Evolutionary conservation across 2,113 vertebrate genomes (phyloP).

Genomic region (Hippocampus mohnikei): DNA sequence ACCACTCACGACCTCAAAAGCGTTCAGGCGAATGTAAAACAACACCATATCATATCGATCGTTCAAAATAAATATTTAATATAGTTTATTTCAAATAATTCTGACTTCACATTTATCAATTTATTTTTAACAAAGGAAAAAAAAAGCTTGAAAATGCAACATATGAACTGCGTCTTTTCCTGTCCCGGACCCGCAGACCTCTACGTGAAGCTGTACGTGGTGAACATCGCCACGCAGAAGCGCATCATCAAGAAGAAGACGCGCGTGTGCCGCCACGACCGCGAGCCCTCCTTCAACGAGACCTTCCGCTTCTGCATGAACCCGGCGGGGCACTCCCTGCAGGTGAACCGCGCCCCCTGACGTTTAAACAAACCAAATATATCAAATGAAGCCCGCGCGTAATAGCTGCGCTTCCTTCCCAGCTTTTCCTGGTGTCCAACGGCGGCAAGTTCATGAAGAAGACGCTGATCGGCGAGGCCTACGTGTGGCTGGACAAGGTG

Average conservation of each 20-base stretch:
- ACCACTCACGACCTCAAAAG: too few species aligned
- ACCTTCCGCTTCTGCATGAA: constrained; percentile 95
- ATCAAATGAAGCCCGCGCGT: too few species aligned
- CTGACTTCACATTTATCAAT: too few species aligned
- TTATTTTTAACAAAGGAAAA: neutral
- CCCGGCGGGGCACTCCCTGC: constrained; percentile 83
- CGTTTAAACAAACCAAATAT: too few species aligned
- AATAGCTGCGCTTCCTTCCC: too few species aligned
- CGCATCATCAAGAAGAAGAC: constrained; percentile 99
- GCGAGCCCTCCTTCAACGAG: constrained; percentile 97
- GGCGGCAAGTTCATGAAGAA: constrained; percentile 99
- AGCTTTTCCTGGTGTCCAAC: constrained; percentile 94
- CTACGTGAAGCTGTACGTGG: constrained; percentile 96
- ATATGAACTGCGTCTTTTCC: neutral
- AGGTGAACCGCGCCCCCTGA: constrained; percentile 31
- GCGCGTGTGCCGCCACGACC: constrained; percentile 94
- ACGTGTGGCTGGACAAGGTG: constrained; percentile 98
- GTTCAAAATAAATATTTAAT: neutral
- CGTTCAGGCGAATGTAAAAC: too few species aligned
- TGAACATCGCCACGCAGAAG: constrained; percentile 95
- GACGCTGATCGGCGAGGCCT: constrained; percentile 96
- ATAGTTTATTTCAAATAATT: neutral
- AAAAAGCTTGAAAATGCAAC: neutral
- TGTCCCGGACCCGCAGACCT: constrained; percentile 74
- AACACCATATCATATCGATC: too few species aligned